Conservation (phyloP, 2,797 vertebrate species). For the Heteromormyrus szaboi region DNA sequence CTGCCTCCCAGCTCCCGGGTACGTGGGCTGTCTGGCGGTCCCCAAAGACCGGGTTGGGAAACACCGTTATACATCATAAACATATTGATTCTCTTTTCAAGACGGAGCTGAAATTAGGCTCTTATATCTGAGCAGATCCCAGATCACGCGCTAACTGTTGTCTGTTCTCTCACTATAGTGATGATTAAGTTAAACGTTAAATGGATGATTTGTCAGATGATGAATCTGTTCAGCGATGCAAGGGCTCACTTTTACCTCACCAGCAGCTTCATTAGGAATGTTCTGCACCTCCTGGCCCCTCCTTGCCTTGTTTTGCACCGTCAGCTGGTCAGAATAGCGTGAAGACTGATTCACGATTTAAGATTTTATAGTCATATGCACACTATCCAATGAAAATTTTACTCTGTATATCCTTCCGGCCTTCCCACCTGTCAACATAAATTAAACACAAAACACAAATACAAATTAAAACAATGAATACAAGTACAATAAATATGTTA, state of each 20-base stretch:
- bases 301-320: neutral
- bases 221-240: neutral
- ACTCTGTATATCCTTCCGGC: neutral
- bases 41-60: neutral
- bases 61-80: neutral
- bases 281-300: neutral
- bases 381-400: neutral
- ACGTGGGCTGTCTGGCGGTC: neutral
- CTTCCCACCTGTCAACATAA: neutral
- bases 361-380: neutral
- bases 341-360: neutral
- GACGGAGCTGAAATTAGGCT: neutral
- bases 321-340: neutral
- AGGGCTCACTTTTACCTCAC: neutral
- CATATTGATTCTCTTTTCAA: neutral
- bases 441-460: neutral
- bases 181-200: neutral
- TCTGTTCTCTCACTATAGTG: neutral
- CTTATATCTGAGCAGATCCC: neutral
- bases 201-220: neutral
- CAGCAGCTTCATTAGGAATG: neutral
- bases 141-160: neutral
- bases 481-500: neutral
- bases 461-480: neutral
- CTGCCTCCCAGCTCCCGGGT: neutral